Conservation (phyloP, 2,113 vertebrate species). For the Delphinus delphis region DNA sequence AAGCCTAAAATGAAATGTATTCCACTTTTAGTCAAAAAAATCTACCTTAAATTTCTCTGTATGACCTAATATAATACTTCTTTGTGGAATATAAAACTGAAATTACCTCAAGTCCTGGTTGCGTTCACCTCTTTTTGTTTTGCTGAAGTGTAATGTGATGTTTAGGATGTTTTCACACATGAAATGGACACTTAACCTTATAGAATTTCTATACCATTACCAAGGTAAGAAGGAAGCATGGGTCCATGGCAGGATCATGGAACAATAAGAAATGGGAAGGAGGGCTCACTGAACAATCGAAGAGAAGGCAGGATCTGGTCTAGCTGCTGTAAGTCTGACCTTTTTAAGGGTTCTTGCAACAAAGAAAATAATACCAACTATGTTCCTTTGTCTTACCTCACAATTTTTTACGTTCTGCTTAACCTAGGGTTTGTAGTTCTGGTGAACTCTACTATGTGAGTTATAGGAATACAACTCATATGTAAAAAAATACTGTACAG, state of each 20-base stretch:
- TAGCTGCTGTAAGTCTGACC: not conserved
- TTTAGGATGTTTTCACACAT: slow-evolving; percentile 4
- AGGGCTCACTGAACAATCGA: not conserved
- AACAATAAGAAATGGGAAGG: not conserved
- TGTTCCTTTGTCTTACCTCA: not conserved
- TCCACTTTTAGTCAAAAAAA: not conserved
- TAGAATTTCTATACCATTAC: not conserved
- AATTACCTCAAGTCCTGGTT: not conserved
- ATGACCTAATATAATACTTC: not conserved
- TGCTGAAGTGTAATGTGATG: not conserved
- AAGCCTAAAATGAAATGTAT: slow-evolving; percentile 79
- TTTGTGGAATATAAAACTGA: slow-evolving; percentile 5
- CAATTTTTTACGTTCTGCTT: not conserved
- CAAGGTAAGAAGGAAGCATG: not conserved
- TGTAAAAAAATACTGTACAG: not conserved
- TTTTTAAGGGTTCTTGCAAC: slow-evolving; percentile 7
- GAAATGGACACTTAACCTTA: slow-evolving; percentile 6
- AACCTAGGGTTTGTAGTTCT: not conserved
- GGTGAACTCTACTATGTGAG: not conserved
- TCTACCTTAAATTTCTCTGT: not conserved
- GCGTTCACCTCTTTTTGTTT: not conserved
- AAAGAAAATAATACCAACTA: not conserved
- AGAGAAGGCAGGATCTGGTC: not conserved
- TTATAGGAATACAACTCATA: not conserved
- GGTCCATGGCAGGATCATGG: not conserved